These are phyloP conservation scores for Osmoderma eremita DNA, from an alignment of 2,888 invertebrate species.

Conservation along the genomic window DNA sequence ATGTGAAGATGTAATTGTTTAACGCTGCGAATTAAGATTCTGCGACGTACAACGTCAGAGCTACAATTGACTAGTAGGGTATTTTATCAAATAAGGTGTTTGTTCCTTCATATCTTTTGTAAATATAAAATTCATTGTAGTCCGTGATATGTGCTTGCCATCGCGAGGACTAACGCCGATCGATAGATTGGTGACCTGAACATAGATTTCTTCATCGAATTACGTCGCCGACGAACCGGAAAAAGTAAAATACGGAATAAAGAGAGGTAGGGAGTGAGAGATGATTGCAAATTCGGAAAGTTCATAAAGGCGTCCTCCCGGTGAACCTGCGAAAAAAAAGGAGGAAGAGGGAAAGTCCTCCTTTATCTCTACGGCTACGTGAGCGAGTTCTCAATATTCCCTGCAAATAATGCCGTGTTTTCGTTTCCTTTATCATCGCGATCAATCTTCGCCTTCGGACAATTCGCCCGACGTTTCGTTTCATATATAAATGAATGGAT, in stretches of 20 bases:
- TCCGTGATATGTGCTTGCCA: background rate
- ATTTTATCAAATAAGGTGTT: too few species aligned
- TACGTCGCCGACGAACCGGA: conserved; percentile 41
- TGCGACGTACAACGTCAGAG: too few species aligned
- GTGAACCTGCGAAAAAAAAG: background rate
- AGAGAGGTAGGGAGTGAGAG: background rate
- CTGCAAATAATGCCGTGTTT: too few species aligned
- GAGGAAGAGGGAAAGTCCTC: conserved; percentile 22
- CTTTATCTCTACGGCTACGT: conserved; percentile 22
- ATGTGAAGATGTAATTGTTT: too few species aligned
- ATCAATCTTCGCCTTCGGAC: too few species aligned
- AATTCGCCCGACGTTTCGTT: too few species aligned
- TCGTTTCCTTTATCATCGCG: too few species aligned
- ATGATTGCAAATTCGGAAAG: conserved; percentile 41
- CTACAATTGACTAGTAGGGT: too few species aligned
- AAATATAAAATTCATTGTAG: too few species aligned
- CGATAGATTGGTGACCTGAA: conserved; percentile 43
- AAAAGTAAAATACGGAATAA: conserved; percentile 37
- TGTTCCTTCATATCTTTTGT: too few species aligned
- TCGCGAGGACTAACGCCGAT: conserved; percentile 14
- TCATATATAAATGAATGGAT: too few species aligned
- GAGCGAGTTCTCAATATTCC: conserved; percentile 15
- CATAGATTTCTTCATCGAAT: conserved; percentile 43
- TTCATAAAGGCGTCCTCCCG: conserved; percentile 17
- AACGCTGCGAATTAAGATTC: too few species aligned